These are phyloP conservation scores for Stratiomys singularior DNA, from an alignment of 2,888 invertebrate genomes.

Conservation along the genomic window DNA sequence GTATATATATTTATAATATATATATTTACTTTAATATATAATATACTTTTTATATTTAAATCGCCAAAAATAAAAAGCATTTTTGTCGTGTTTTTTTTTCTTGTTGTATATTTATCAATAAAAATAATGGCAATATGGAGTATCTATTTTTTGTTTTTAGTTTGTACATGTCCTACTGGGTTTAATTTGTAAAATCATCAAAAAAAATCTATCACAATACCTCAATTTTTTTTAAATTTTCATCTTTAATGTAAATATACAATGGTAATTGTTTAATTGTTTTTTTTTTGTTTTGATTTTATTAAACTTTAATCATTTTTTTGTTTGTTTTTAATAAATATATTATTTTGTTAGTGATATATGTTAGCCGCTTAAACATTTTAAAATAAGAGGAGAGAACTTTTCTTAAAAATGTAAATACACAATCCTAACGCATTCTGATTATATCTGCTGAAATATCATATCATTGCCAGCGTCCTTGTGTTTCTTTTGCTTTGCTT, in stretches of 20 bases:
- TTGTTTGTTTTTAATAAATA: slow-evolving; percentile 29
- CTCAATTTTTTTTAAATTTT: slow-evolving; percentile 60
- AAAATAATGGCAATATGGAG: slow-evolving; percentile 56
- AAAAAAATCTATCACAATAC: slow-evolving; percentile 57
- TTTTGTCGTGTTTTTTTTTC: slow-evolving; percentile 53
- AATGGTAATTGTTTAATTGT: slow-evolving; percentile 66
- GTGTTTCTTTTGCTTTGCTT: not conserved
- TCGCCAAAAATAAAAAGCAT: slow-evolving; percentile 55
- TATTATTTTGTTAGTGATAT: slow-evolving; percentile 48
- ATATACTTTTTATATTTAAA: slow-evolving; percentile 46
- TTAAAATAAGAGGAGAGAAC: slow-evolving; percentile 29
- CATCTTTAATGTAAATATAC: slow-evolving; percentile 60
- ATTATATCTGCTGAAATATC: slow-evolving; percentile 17
- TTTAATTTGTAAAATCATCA: slow-evolving; percentile 55
- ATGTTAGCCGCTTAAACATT: slow-evolving; percentile 32
- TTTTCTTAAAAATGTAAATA: slow-evolving; percentile 39
- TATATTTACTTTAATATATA: slow-evolving; percentile 46
- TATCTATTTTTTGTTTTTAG: slow-evolving; percentile 53
- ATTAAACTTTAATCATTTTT: slow-evolving; percentile 33
- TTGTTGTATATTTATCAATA: slow-evolving; percentile 53
- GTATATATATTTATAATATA: slow-evolving; percentile 47
- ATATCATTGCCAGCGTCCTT: not conserved
- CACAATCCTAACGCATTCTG: slow-evolving; percentile 38
- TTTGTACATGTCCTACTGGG: slow-evolving; percentile 54
- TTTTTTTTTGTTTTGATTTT: slow-evolving; percentile 28